Percentiles rank a stretch among this genome's conserved stretches.
These are phyloP conservation scores for Apostichopus japonicus DNA, from an alignment of 35 echinoderm and acorn worm species.

Conservation along the genomic window DNA sequence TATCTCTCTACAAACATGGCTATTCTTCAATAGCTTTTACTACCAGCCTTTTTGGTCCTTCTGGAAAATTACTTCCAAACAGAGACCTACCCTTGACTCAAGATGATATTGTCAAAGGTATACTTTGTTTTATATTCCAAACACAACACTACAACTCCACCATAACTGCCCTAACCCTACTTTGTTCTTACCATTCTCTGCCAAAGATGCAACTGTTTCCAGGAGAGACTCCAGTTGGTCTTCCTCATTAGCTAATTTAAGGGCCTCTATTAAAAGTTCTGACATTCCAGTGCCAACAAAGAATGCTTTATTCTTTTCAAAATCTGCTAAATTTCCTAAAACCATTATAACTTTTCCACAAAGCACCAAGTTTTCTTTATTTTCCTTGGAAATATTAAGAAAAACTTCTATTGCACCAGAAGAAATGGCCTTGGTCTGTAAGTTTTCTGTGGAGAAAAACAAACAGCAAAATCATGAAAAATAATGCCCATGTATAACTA, in stretches of 20 bases:
- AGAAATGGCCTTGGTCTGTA: conserved; percentile 83
- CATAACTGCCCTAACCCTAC: too few relatives aligned
- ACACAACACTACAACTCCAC: too few relatives aligned
- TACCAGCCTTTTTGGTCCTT: too few relatives aligned
- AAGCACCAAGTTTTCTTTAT: conserved; percentile 65
- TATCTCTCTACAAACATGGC: too few relatives aligned
- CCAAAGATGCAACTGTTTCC: conserved; percentile 86
- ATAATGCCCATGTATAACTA: neutral
- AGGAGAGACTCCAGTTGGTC: conserved; percentile 85
- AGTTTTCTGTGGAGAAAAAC: conserved; percentile 51
- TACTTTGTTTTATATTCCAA: too few relatives aligned
- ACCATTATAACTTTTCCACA: conserved; percentile 92
- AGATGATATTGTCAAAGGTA: too few relatives aligned
- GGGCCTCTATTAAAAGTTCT: conserved; percentile 66
- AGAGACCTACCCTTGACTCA: too few relatives aligned
- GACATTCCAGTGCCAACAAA: conserved; percentile 81
- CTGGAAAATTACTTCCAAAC: too few relatives aligned
- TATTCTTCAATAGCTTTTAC: too few relatives aligned
- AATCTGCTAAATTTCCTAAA: conserved; percentile 85
- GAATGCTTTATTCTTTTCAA: conserved; percentile 70
- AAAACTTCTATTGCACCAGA: conserved; percentile 66
- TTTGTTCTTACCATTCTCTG: conserved; percentile 83
- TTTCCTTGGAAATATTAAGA: conserved; percentile 67
- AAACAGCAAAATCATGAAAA: neutral
- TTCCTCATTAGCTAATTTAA: conserved; percentile 70